A percentile compares a stretch with the other conserved stretches of the same genome.
Conservation (phyloP, 1,140 invertebrate species). For the Contarinia nasturtii region DNA sequence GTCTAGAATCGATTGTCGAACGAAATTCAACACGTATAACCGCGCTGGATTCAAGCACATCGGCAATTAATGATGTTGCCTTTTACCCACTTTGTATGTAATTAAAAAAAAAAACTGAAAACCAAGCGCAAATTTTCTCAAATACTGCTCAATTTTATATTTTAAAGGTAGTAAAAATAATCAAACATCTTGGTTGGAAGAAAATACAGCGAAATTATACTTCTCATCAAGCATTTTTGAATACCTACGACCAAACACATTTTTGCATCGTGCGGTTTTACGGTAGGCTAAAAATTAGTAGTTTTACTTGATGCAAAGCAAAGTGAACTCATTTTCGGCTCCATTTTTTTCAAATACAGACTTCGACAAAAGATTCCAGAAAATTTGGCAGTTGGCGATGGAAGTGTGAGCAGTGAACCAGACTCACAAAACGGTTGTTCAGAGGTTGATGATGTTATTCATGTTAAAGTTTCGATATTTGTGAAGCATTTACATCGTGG, state of each 20-base stretch:
- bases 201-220: constrained; percentile 1
- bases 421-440: too few relatives aligned
- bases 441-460: not conserved
- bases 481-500: not conserved
- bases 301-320: not conserved
- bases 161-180: not conserved
- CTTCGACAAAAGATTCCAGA: not conserved
- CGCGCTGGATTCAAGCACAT: too few relatives aligned
- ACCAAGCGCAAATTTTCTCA: too few relatives aligned
- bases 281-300: not conserved
- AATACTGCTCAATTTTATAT: too few relatives aligned
- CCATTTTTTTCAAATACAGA: not conserved
- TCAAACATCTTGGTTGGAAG: not conserved
- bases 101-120: too few relatives aligned
- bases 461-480: not conserved
- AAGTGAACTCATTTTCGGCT: not conserved
- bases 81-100: too few relatives aligned
- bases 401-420: not conserved
- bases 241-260: not conserved
- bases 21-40: too few relatives aligned
- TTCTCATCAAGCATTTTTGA: not conserved
- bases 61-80: too few relatives aligned
- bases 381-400: too few relatives aligned
- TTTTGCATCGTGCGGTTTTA: not conserved
- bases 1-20: too few relatives aligned